Percentiles rank a stretch among this genome's conserved stretches.
phyloP scores from a whole-genome alignment of 2,888 invertebrate genomes.

The Hydrotaea cyrtoneurina region DNA sequence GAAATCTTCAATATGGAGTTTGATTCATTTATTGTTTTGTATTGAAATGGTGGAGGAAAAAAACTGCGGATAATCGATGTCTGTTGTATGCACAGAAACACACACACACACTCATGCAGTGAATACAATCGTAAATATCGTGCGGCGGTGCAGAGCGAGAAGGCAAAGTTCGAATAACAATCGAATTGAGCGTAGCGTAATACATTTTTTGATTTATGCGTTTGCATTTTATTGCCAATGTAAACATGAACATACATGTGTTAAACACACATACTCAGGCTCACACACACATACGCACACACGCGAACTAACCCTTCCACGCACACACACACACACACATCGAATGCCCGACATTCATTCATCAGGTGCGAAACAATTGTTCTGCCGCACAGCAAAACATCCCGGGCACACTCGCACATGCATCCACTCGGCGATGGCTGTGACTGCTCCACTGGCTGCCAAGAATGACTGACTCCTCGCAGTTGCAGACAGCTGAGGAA shows the following conservation, averaged over 20 bases:
- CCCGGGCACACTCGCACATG: neutral
- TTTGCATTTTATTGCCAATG: constrained; percentile 63
- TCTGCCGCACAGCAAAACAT: neutral
- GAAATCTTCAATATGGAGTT: constrained; percentile 23
- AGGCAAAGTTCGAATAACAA: constrained; percentile 16
- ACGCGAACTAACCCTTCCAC: neutral
- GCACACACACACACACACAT: neutral
- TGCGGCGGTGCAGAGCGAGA: neutral
- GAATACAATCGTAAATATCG: neutral
- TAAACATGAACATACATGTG: constrained; percentile 63
- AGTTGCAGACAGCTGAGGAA: neutral
- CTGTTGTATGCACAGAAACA: constrained; percentile 19
- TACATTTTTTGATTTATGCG: constrained; percentile 62
- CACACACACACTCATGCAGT: neutral
- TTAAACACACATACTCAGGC: constrained; percentile 26
- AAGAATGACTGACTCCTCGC: neutral
- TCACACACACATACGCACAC: neutral
- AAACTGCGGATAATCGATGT: constrained; percentile 46
- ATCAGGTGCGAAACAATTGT: constrained; percentile 43
- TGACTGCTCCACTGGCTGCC: constrained; percentile 1
- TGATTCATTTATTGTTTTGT: constrained; percentile 40
- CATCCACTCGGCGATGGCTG: neutral
- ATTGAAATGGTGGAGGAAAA: constrained; percentile 37
- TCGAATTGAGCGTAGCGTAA: constrained; percentile 7
- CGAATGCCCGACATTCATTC: constrained; percentile 20